Evolutionary conservation across 2,797 vertebrate species (phyloP).

Genomic region (Remorina albescens): DNA sequence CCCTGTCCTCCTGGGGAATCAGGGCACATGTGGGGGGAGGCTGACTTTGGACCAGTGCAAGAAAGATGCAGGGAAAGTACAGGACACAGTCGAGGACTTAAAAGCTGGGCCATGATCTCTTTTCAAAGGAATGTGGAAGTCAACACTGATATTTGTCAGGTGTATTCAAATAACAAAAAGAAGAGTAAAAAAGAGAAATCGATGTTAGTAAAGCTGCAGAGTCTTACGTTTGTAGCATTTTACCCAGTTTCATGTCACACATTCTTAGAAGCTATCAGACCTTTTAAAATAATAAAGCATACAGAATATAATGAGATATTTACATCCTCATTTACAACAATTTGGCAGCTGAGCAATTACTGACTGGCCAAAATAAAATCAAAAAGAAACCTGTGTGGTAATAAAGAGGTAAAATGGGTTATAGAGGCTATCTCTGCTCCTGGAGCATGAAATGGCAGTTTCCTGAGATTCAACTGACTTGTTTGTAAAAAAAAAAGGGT

Average conservation of each 20-base stretch:
- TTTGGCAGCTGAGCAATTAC: background rate
- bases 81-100: constrained; percentile 18
- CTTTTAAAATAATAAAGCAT: background rate
- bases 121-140: background rate
- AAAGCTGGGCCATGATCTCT: background rate
- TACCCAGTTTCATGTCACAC: background rate
- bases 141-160: background rate
- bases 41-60: constrained; percentile 12
- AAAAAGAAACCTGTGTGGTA: background rate
- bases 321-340: constrained; percentile 4
- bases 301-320: background rate
- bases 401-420: background rate
- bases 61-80: constrained; percentile 25
- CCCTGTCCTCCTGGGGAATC: constrained; percentile 46
- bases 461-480: constrained; percentile 19
- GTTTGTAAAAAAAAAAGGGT: constrained; percentile 12
- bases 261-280: background rate
- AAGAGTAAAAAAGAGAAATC: background rate
- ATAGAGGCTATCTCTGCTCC: constrained; percentile 20
- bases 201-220: background rate
- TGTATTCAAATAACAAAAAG: background rate
- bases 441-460: constrained; percentile 30
- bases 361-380: background rate
- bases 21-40: constrained; percentile 24
- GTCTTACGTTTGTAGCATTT: background rate